Base-by-base conservation (phyloP, 1,140 invertebrate genomes). In the Bilobella aurantiaca region DNA sequence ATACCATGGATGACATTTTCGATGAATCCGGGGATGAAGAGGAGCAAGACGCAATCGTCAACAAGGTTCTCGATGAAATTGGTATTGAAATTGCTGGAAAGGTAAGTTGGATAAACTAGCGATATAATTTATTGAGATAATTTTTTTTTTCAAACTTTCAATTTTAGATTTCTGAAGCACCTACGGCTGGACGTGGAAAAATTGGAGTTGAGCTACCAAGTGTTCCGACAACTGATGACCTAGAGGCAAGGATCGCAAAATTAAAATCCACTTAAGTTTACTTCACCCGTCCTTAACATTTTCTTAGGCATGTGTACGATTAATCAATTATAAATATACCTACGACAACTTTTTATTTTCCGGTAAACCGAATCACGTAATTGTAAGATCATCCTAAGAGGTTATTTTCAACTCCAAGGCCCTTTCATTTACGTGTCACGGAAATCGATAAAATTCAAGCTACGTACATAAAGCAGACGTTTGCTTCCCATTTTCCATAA, bases 81-180 rank as follows among this genome's bases (percentile, higher is more conserved):
- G 93, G 92, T 65, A 96, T 96, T 79, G 93, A 96, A 79, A 87
- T 94, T 61, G 87, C 88, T 70, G 89, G 88, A 75, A 91, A 92
- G 82, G 88, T 91, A 73, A 70, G 57, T 28, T 18, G 16, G 63
- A 1, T 27, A 3, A 18, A 32, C 42, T 61, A n/a, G 21, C 8
- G 12, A 34, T 62, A n/a, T 23, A 29, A 65, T 47, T 29, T 2
- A 21, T 27, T 53, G 12, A 37, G 47, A 58, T 63, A 46, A 67
- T 31, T 65, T 60, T 27, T 21, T 8, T 30, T 63, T 57, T 63
- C n/a, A n/a, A n/a, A 16, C 46, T 42, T 37, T 68, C n/a, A n/a
- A 58, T 47, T 71, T 59, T 37, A 81, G 79, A 62, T 81, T 77
- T 73, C 77, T 8, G 74, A 82, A 70, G 86, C 86, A 32, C 86